phyloP scores from a whole-genome alignment of 2,797 vertebrate species.

The Notolepis coatsorum region DNA sequence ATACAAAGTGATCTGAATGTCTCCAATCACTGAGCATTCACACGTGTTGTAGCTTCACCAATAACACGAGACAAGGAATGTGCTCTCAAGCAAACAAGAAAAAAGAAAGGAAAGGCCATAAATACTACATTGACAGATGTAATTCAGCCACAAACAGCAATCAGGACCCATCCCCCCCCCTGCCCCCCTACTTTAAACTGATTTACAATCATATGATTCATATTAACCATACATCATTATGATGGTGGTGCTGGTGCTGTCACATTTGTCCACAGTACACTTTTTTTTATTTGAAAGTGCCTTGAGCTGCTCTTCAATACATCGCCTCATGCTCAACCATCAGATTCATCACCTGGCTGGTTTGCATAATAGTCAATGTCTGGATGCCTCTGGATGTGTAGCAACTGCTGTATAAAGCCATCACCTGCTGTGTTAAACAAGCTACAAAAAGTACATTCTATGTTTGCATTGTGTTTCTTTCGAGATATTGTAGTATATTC shows the following conservation, averaged over 20 bases:
- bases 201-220: constrained; percentile 41
- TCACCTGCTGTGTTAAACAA: neutral
- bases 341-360: constrained; percentile 35
- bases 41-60: neutral
- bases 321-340: constrained; percentile 20
- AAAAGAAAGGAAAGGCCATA: constrained; percentile 26
- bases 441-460: too few relatives aligned
- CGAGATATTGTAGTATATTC: neutral
- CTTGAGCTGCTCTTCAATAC: too few relatives aligned
- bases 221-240: constrained; percentile 43
- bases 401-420: neutral
- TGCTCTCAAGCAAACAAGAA: neutral
- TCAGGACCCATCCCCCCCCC: constrained; percentile 19
- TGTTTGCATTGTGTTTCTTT: neutral
- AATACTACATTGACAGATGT: constrained; percentile 60
- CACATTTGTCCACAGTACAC: constrained; percentile 28
- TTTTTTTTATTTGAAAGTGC: too few relatives aligned
- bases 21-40: constrained; percentile 29
- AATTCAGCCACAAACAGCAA: constrained; percentile 41
- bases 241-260: constrained; percentile 22
- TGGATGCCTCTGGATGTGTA: neutral
- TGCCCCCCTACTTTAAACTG: constrained; percentile 42
- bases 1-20: constrained; percentile 2
- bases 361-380: neutral
- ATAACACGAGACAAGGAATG: neutral